Base-by-base conservation (phyloP, 2,888 invertebrate genomes). In the Cataglyphis livida region DNA sequence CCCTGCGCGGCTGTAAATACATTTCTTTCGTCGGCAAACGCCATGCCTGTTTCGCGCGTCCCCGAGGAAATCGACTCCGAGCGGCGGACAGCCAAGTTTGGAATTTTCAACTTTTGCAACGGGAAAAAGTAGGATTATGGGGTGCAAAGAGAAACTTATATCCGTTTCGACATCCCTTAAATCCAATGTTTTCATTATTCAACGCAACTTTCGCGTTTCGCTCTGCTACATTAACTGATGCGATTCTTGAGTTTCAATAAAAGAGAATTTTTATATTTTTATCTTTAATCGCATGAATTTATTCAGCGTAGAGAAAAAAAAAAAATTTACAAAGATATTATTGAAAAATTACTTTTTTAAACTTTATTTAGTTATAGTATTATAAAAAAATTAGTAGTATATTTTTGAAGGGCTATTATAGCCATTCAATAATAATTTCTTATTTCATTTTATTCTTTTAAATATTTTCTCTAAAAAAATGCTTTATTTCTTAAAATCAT, bases 61-160 rank as follows among this genome's bases (percentile, higher is more conserved):
- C 90, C 91, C 35, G 66, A 91, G 91, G 91, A 91, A 91, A 91
- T 91, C 90, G 90, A 88, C 86, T 79, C 81, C 62, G 82, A 62
- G 62, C 76, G n/a, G 48, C 71, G 57, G 48, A 61, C 48, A 44
- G 78, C 48, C n/a, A 28, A 71, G 76, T 61, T 81, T 57, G 62
- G 78, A 78, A 78, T 88, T 88, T 82, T 62, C 54, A 86, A 88
- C 88, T 86, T 82, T 78, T 73, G 25, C 68, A 70, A 81, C 66
- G 81, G 32, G 62, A 81, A 82, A 61, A 66, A 78, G 76, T 78
- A 28, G 48, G 82, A 82, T 82, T 82, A 75, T 66, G 82, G 65
- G 78, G 78, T 68, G 78, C 48, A 66, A 68, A 65, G 82, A 35
- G 82, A 68, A 78, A 82, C 64, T 79, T 79, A 61, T 48, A 79